phyloP scores from a whole-genome alignment of 37 sponge, comb jelly and placozoan genomes.

The Ianthella basta region DNA sequence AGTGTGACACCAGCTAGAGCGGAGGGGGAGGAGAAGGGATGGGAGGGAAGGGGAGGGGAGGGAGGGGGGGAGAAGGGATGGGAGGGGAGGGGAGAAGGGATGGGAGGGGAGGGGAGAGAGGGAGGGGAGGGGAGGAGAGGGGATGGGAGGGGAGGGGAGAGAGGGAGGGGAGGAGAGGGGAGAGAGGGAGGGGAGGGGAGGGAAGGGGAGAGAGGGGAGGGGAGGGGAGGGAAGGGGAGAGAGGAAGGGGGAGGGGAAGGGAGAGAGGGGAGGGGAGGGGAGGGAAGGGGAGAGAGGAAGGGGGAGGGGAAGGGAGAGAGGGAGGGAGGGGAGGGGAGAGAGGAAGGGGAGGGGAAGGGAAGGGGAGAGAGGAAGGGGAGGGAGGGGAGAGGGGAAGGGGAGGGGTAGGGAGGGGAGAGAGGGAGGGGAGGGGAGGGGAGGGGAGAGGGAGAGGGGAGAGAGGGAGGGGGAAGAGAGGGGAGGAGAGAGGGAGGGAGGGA shows the following conservation, averaged over 20 bases:
- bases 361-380: conserved; percentile 21
- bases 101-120: conserved; percentile 14
- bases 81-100: too few species aligned
- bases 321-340: conserved; percentile 6
- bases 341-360: conserved; percentile 3
- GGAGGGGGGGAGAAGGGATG: too few species aligned
- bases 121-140: neutral
- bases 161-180: conserved; percentile 24
- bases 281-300: conserved; percentile 21
- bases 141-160: conserved; percentile 15
- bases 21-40: conserved; percentile 46
- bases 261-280: conserved; percentile 14
- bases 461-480: too few species aligned
- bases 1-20: conserved; percentile 52
- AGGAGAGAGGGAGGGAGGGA: too few species aligned
- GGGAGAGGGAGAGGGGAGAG: too few species aligned
- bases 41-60: too few species aligned
- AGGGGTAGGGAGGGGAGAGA: neutral
- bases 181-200: conserved; percentile 27
- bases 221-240: neutral
- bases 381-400: conserved; percentile 26
- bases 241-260: conserved; percentile 32
- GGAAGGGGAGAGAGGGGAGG: neutral
- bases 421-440: neutral
- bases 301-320: conserved; percentile 13